These are phyloP conservation scores for Whitmania pigra DNA, from an alignment of 1,140 invertebrate genomes.

Conservation along the genomic window DNA sequence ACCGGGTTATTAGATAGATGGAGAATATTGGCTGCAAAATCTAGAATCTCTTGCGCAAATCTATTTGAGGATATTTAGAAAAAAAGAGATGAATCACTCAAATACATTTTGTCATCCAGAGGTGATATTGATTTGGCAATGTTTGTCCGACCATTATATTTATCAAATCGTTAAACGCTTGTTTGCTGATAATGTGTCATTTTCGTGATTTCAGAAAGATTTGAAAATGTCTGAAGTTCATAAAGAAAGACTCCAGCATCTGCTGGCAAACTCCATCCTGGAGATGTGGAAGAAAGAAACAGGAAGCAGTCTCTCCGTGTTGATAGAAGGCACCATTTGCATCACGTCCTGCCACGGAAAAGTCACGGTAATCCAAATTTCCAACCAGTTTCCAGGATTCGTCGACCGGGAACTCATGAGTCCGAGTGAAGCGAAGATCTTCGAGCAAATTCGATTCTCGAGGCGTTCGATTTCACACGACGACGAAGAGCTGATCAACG, in stretches of 20 bases:
- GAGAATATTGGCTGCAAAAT: too few relatives aligned
- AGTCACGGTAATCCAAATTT: slow-evolving; percentile 23
- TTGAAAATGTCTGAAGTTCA: slow-evolving; percentile 19
- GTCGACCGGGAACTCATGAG: neutral
- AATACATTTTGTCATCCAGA: too few relatives aligned
- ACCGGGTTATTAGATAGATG: too few relatives aligned
- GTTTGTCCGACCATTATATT: too few relatives aligned
- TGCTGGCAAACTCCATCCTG: slow-evolving; percentile 24
- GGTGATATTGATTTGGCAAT: too few relatives aligned
- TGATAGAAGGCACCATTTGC: slow-evolving; percentile 25
- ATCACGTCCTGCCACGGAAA: slow-evolving; percentile 21
- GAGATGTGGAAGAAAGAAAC: slow-evolving; percentile 26
- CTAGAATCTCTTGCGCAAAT: too few relatives aligned
- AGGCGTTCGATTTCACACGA: neutral
- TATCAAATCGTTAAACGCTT: too few relatives aligned
- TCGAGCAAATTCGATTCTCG: neutral
- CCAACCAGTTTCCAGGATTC: slow-evolving; percentile 21
- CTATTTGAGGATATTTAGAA: too few relatives aligned
- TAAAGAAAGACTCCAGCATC: slow-evolving; percentile 21
- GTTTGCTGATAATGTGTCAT: too few relatives aligned
- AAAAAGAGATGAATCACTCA: too few relatives aligned
- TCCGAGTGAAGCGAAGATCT: neutral
- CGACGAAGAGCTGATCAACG: slow-evolving; percentile 8
- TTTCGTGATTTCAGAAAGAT: neutral
- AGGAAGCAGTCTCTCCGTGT: slow-evolving; percentile 20